phyloP scores from a whole-genome alignment of 92 coral and sea anemone species.

The Ricordea florida region DNA sequence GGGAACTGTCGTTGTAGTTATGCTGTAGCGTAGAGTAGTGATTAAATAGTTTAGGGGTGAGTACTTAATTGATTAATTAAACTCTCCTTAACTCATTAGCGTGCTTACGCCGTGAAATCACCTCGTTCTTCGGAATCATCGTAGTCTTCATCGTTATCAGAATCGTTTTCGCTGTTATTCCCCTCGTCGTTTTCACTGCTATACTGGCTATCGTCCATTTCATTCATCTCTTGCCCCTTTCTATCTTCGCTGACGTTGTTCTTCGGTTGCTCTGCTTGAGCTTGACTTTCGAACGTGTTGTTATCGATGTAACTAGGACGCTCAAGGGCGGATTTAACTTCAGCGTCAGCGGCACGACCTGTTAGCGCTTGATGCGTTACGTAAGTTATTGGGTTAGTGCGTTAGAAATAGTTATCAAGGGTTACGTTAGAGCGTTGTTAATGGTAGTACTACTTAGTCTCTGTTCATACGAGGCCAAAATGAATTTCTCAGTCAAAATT shows the following conservation, averaged over 20 bases:
- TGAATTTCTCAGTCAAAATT: too few relatives aligned
- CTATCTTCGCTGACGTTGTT: background rate
- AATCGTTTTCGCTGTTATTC: background rate
- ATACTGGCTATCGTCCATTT: background rate
- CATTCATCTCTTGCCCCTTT: background rate
- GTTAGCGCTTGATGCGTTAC: too few relatives aligned
- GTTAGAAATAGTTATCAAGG: background rate
- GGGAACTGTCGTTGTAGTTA: too few relatives aligned
- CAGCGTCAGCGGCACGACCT: conserved; percentile 17
- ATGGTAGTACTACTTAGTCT: too few relatives aligned
- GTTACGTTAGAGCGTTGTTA: too few relatives aligned
- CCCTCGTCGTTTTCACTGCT: background rate
- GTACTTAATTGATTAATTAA: too few relatives aligned
- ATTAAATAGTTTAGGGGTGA: too few relatives aligned
- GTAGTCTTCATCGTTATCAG: conserved; percentile 15
- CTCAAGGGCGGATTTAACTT: conserved; percentile 27
- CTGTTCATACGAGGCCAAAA: too few relatives aligned
- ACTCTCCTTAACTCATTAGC: too few relatives aligned
- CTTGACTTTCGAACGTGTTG: background rate
- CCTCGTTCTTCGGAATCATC: conserved; percentile 1
- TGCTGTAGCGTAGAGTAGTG: too few relatives aligned
- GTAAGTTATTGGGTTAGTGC: conserved; percentile 9
- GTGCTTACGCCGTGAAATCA: background rate
- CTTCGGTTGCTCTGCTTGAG: background rate
- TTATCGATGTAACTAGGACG: conserved; percentile 7